Percentiles rank a stretch among this genome's conserved stretches.
Conservation (phyloP, 2,888 invertebrate genomes). For the Drosophila mercatorum region DNA sequence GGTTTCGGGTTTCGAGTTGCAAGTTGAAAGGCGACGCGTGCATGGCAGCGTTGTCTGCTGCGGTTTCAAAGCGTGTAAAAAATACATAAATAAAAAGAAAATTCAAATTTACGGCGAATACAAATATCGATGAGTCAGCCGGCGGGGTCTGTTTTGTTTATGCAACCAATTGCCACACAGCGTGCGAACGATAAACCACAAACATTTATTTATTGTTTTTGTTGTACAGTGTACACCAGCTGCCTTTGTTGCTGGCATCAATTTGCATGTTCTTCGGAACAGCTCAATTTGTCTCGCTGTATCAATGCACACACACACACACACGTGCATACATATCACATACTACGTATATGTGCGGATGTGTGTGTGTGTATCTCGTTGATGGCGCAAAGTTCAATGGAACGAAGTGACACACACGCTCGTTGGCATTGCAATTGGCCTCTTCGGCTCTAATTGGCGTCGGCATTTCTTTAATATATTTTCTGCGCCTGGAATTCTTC, state of each 20-base stretch:
- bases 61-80: slow-evolving; percentile 31
- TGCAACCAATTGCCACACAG: slow-evolving; percentile 67
- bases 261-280: slow-evolving; percentile 53
- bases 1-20: slow-evolving; percentile 72
- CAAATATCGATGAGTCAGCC: slow-evolving; percentile 54
- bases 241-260: slow-evolving; percentile 29
- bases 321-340: background rate
- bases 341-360: background rate
- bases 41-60: slow-evolving; percentile 13
- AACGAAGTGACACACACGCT: slow-evolving; percentile 73
- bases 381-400: slow-evolving; percentile 68
- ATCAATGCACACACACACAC: background rate
- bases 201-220: slow-evolving; percentile 61
- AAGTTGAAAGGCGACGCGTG: slow-evolving; percentile 45
- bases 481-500: slow-evolving; percentile 18
- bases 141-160: slow-evolving; percentile 54
- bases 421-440: slow-evolving; percentile 47
- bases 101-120: slow-evolving; percentile 27
- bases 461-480: slow-evolving; percentile 33
- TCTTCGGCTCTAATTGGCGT: slow-evolving; percentile 54
- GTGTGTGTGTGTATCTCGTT: slow-evolving; percentile 10
- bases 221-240: slow-evolving; percentile 5
- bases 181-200: slow-evolving; percentile 44
- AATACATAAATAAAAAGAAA: slow-evolving; percentile 18
- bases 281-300: slow-evolving; percentile 51